Percentiles rank a stretch among this genome's conserved stretches.
Conservation (phyloP, 2,888 invertebrate species). For the Alentia gelatinosa region DNA sequence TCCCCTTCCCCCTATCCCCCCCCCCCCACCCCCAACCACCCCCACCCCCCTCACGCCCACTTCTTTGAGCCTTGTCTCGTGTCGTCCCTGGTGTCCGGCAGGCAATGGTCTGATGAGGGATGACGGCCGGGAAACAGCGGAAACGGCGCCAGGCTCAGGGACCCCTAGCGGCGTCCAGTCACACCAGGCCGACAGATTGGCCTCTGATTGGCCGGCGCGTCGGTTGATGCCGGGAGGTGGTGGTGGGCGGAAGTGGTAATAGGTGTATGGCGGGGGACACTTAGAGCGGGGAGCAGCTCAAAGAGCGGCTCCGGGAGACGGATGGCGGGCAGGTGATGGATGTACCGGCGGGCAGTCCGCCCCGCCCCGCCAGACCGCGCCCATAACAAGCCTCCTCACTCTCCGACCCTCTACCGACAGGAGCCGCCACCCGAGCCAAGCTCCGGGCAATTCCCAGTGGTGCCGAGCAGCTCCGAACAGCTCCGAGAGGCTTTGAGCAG, state of each 20-base stretch:
- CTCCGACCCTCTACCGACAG: not conserved
- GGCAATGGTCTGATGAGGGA: not conserved
- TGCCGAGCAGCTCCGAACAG: not conserved
- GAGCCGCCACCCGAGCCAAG: not conserved
- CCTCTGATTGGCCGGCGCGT: not conserved
- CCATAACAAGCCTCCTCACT: not conserved
- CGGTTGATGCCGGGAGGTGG: not conserved
- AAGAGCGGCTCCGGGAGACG: not conserved
- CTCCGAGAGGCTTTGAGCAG: no score
- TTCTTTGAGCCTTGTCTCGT: not conserved
- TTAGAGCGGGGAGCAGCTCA: not conserved
- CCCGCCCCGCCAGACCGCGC: not conserved
- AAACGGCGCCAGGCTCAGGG: not conserved
- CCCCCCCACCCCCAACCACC: not conserved
- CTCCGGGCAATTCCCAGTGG: not conserved
- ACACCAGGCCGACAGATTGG: slow-evolving; percentile 22
- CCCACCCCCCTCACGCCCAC: not conserved
- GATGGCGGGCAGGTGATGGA: slow-evolving; percentile 8
- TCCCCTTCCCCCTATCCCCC: not conserved
- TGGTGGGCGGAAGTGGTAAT: slow-evolving; percentile 17
- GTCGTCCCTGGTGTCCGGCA: not conserved
- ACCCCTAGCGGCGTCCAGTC: not conserved
- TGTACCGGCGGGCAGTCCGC: not conserved
- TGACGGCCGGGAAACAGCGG: not conserved
- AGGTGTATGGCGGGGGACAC: slow-evolving; percentile 15